A percentile compares a stretch with the other conserved stretches of the same genome.
These are phyloP conservation scores for Dynastes grantii DNA, from an alignment of 2,888 invertebrate genomes.

Conservation along the genomic window DNA sequence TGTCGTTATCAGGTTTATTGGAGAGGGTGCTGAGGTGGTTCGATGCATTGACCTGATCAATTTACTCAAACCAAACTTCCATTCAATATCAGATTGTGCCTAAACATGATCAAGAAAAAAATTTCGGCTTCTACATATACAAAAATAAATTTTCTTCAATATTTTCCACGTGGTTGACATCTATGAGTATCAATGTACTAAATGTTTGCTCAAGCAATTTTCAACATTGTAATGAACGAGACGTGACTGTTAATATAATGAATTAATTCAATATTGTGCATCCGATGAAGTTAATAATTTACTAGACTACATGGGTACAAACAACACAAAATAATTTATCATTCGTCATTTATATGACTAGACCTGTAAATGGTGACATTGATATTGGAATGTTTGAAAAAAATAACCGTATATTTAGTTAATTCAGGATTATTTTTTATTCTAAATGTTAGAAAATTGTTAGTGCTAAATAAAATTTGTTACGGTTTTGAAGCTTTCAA, in stretches of 20 bases:
- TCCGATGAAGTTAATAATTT: neutral
- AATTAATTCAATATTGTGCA: constrained; percentile 12
- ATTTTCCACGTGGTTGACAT: neutral
- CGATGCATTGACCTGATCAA: constrained; percentile 98
- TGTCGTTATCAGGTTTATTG: constrained; percentile 96
- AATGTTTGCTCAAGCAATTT: constrained; percentile 22
- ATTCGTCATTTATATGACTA: neutral
- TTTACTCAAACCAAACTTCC: constrained; percentile 99
- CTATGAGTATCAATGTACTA: constrained; percentile 1
- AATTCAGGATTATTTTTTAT: no score
- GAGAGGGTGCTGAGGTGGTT: constrained; percentile 97
- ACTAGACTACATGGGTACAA: neutral
- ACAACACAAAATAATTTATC: constrained; percentile 14
- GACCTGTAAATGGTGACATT: no score
- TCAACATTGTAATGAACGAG: constrained; percentile 1
- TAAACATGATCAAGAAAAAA: constrained; percentile 69
- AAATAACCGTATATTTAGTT: neutral
- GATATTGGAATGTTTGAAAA: neutral
- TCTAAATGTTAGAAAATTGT: no score
- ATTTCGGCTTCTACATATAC: constrained; percentile 22
- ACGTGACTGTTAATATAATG: neutral
- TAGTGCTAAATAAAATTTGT: no score
- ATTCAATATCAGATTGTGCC: constrained; percentile 99
- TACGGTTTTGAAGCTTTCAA: no score
- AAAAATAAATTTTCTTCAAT: neutral